A percentile compares a stretch with the other conserved stretches of the same genome.
Conservation (phyloP, 2,113 vertebrate genomes). For the Lepisosteus osseus region DNA sequence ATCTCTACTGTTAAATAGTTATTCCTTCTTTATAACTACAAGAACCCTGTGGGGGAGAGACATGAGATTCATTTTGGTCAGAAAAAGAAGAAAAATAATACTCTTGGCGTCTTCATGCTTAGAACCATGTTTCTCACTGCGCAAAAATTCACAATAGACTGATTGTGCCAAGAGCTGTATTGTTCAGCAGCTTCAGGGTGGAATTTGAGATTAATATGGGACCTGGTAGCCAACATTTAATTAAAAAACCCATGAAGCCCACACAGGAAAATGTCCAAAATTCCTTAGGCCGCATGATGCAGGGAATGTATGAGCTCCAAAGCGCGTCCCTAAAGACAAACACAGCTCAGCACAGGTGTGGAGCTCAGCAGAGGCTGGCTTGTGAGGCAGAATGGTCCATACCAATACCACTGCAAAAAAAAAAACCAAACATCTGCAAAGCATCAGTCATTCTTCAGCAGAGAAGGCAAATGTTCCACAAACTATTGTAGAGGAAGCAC, state of each 20-base stretch:
- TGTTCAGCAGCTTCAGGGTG: background rate
- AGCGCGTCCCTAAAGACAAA: slow-evolving; percentile 42
- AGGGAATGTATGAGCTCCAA: slow-evolving; percentile 20
- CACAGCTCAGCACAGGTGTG: slow-evolving; percentile 56
- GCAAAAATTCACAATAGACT: background rate
- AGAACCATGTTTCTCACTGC: background rate
- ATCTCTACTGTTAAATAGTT: too few relatives aligned
- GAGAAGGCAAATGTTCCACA: too few relatives aligned
- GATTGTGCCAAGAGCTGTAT: background rate
- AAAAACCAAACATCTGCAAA: too few relatives aligned
- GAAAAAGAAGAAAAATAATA: too few relatives aligned
- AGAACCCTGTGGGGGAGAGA: too few relatives aligned
- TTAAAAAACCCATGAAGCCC: background rate
- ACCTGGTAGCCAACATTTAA: background rate
- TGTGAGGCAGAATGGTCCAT: background rate
- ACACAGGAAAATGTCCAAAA: background rate
- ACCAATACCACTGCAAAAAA: too few relatives aligned
- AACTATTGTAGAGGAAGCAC: too few relatives aligned
- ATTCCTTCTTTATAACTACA: too few relatives aligned
- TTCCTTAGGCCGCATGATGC: background rate
- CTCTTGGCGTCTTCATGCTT: background rate
- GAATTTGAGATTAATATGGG: background rate
- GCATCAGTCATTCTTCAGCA: too few relatives aligned
- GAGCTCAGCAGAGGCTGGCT: slow-evolving; percentile 53
- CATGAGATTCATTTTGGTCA: too few relatives aligned